Evolutionary conservation across 2,113 vertebrate genomes (phyloP), one percentile per base, ranked within the genome.

Genomic region (Tautogolabrus adspersus): DNA sequence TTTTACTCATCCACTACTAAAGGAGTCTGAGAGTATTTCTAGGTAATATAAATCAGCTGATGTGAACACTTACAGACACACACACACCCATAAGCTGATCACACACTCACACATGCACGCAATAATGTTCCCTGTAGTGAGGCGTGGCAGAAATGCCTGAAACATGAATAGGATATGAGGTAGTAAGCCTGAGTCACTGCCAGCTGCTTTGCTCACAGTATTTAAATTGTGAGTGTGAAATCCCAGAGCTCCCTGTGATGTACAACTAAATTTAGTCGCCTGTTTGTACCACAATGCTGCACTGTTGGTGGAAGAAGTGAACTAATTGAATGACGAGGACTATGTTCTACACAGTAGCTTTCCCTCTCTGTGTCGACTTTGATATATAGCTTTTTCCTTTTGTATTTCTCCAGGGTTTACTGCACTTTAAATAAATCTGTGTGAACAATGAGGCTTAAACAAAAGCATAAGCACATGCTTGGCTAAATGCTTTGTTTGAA

Each of bases 191-290:
- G 82, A 91, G 68, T 89, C 75, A 79, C 10, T 46, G 73, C 51
- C 11, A 16, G 49, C 72, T 79, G 42, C 70, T 77, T 81, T 71
- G 26, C 66, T 79, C 54, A 37, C 73, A 75, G 77, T 83, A 84
- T 87, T 71, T 88, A 6, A 75, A 69, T 65, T 30, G 66, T 79
- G 47, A 40, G 60, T 88, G 88, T 81, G 86, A 93, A 90, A 81
- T 92, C 73, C 68, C 77, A 54, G 69, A 86, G 47, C 80, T 83
- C 65, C 19, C 55, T 67, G 83, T 83, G 78, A 90, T 47, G 61
- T 46, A 46, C 57, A 51, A 38, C 78, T 76, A 77, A 79, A 83
- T 87, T 75, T 46, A 80, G 74, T 65, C 16, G 15, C 44, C 58
- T 23, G 13, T 81, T 73, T 72, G 34, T 47, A 44, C 54, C 71